Base-by-base conservation (phyloP, 64 coral and sea anemone species). In the Montipora efflorescens region DNA sequence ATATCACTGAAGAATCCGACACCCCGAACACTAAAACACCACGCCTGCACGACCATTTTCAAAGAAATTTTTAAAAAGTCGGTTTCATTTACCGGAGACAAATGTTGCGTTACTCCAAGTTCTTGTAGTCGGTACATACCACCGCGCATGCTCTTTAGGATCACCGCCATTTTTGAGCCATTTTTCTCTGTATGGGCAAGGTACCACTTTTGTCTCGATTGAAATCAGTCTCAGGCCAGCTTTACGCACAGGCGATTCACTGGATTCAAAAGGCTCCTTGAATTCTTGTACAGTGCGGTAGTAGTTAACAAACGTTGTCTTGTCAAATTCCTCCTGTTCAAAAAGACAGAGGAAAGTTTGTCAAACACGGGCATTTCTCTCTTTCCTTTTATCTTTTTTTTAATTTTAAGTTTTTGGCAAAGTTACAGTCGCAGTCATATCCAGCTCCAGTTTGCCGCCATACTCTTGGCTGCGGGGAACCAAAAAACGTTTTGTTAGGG, bases 131-230 rank as follows among this genome's bases (percentile, higher is more conserved):
- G 59, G 77, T 48, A 93, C 25, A 77, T 67, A 96, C 67, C 91
- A 86, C 15, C 89, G 62, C 4, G 95, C 95, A 74, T 93, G 81
- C 14, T 18, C 59, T 62, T 76, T 70, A 22, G 91, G 91, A 36
- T 96, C 95, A n/a, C 95, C 95, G 18, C 89, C 85, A 77, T 76
- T 87, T 68, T 90, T 90, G 59, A 93, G 51, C 95, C 95, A 96
- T 80, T 87, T 96, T 19, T 90, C 74, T 18, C 79, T 57, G 25
- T 93, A 94, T 53, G 95, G 95, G 28, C 95, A 96, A 4, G 47
- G 81, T 1, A 93, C 88, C 16, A 94, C 53, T 18, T 87, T 89
- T 7, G 95, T 94, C 90, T 96, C 88, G 81, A 96, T 90, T 50
- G 91, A 94, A 68, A 96, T 76, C 7, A 96, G 64, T 23, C 78